Evolutionary conservation across 2,113 vertebrate genomes (phyloP).

Genomic region (Desmodus rotundus): DNA sequence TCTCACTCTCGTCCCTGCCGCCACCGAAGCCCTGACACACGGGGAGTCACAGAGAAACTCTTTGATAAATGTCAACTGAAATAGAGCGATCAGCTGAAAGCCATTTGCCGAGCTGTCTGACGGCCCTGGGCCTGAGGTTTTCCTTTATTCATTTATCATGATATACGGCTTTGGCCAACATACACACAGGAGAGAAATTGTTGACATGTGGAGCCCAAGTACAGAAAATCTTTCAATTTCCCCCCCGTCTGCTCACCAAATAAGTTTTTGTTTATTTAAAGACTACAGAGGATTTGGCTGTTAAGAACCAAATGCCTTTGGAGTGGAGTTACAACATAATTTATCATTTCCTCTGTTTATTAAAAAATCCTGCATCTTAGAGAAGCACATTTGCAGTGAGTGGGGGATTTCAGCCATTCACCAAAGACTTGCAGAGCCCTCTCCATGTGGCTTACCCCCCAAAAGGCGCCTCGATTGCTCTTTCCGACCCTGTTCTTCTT

Average conservation of each 20-base stretch:
- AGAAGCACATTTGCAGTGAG: slow-evolving; percentile 63
- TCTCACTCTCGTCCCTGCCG: background rate
- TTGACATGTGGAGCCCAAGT: slow-evolving; percentile 95
- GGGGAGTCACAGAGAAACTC: slow-evolving; percentile 77
- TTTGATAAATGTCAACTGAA: slow-evolving; percentile 95
- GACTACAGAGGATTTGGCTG: slow-evolving; percentile 84
- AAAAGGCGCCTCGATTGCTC: background rate
- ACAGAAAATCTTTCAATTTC: slow-evolving; percentile 89
- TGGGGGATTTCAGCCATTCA: slow-evolving; percentile 45
- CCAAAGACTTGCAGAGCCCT: background rate
- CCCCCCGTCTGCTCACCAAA: slow-evolving; percentile 82
- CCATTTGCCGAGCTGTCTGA: slow-evolving; percentile 91
- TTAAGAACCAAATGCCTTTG: slow-evolving; percentile 81
- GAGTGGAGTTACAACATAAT: slow-evolving; percentile 81
- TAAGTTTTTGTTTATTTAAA: slow-evolving; percentile 93
- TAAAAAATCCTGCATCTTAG: slow-evolving; percentile 65
- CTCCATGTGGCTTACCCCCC: background rate
- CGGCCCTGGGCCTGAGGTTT: slow-evolving; percentile 90
- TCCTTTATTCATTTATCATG: slow-evolving; percentile 98
- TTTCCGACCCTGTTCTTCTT: background rate
- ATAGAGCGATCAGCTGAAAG: slow-evolving; percentile 95
- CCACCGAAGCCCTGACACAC: background rate
- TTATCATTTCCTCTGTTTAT: slow-evolving; percentile 85
- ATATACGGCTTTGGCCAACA: slow-evolving; percentile 93
- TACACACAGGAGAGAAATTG: slow-evolving; percentile 99